These are phyloP conservation scores for Masticophis lateralis DNA, from an alignment of 2,797 vertebrate species.

Conservation along the genomic window DNA sequence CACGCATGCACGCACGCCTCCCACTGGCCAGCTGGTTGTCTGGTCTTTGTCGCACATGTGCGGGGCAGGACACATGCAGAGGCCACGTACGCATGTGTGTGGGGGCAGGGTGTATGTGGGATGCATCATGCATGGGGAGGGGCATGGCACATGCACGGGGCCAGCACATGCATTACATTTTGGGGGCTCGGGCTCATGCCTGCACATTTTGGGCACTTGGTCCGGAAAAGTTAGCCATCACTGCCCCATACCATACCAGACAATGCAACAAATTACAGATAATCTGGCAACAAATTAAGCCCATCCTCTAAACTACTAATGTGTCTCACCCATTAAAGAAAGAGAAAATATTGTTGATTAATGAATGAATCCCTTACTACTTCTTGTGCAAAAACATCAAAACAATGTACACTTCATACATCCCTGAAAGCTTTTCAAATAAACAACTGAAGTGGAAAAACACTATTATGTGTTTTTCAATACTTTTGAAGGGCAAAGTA, in stretches of 20 bases:
- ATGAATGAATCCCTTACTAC: not conserved
- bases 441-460: not conserved
- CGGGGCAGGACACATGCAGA: no score
- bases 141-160: no score
- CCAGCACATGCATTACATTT: no score
- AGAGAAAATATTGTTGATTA: not conserved
- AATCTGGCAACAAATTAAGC: not conserved
- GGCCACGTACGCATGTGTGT: no score
- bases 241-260: not conserved
- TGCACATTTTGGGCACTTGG: no score
- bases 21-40: no score
- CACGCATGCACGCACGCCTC: no score
- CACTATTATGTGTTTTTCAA: not conserved
- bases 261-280: not conserved
- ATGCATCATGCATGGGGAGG: no score
- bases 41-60: no score
- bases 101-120: no score
- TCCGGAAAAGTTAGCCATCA: no score
- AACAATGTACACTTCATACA: not conserved
- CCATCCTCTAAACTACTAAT: not conserved
- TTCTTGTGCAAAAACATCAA: not conserved
- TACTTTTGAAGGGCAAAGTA: conserved; percentile 9
- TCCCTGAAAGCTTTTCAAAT: not conserved
- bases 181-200: no score
- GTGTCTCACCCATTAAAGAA: not conserved